phyloP scores from a whole-genome alignment of 2,888 invertebrate genomes.

The Buathra laborator region DNA sequence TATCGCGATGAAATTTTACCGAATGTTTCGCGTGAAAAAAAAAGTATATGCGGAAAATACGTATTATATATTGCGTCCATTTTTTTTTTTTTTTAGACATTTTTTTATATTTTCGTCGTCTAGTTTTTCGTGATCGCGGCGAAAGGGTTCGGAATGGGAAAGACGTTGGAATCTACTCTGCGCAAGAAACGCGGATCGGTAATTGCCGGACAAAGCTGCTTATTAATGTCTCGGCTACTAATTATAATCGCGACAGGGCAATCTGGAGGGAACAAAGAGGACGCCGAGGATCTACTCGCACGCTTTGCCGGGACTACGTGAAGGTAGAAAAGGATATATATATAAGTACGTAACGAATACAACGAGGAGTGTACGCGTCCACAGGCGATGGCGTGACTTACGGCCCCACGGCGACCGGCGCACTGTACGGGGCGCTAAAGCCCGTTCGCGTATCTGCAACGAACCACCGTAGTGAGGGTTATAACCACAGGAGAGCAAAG shows the following conservation, averaged over 20 bases:
- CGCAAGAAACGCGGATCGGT: neutral
- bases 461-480: neutral
- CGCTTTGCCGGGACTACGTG: constrained; percentile 45
- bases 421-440: constrained; percentile 33
- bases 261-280: constrained; percentile 77
- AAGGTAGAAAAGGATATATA: constrained; percentile 54
- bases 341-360: constrained; percentile 57
- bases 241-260: constrained; percentile 80
- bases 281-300: constrained; percentile 46
- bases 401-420: constrained; percentile 74
- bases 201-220: constrained; percentile 57
- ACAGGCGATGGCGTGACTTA: constrained; percentile 78
- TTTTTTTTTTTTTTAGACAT: neutral
- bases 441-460: constrained; percentile 20
- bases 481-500: constrained; percentile 17
- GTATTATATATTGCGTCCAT: neutral
- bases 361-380: constrained; percentile 60
- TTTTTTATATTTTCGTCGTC: neutral
- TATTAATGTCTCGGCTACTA: constrained; percentile 73
- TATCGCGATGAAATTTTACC: constrained; percentile 27
- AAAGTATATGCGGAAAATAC: neutral
- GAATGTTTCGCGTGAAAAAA: neutral
- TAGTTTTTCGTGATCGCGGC: neutral
- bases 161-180: neutral
- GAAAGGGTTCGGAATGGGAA: neutral